phyloP scores from a whole-genome alignment of 1,140 invertebrate genomes.

The Phymorhynchus buccinoides region DNA sequence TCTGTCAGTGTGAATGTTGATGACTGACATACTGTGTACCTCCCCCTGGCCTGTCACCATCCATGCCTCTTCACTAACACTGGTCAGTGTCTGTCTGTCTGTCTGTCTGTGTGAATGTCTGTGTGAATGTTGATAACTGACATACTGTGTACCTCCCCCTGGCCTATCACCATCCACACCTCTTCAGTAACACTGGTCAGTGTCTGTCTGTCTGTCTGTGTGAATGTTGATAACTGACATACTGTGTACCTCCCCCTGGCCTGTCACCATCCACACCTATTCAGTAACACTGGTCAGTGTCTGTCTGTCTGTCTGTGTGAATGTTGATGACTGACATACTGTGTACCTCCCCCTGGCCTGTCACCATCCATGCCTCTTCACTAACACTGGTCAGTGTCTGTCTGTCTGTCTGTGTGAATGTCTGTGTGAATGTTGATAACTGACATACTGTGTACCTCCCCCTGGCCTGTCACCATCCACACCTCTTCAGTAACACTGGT shows the following conservation, averaged over 20 bases:
- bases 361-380: too few species aligned
- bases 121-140: too few species aligned
- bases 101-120: too few species aligned
- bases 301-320: not conserved
- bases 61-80: conserved; percentile 62
- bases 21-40: conserved; percentile 69
- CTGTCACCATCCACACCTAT: too few species aligned
- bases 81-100: conserved; percentile 57
- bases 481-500: conserved; percentile 68
- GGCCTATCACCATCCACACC: too few species aligned
- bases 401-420: not conserved
- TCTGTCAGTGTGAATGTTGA: conserved; percentile 49
- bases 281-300: too few species aligned
- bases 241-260: too few species aligned
- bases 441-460: conserved; percentile 70
- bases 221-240: not conserved
- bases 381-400: too few species aligned
- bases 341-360: too few species aligned
- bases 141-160: too few species aligned
- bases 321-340: not conserved
- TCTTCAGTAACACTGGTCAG: too few species aligned
- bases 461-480: conserved; percentile 70
- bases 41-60: conserved; percentile 71
- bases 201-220: not conserved
- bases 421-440: conserved; percentile 59